Conservation (phyloP, 2,888 invertebrate species). For the Campoplex nolae region DNA sequence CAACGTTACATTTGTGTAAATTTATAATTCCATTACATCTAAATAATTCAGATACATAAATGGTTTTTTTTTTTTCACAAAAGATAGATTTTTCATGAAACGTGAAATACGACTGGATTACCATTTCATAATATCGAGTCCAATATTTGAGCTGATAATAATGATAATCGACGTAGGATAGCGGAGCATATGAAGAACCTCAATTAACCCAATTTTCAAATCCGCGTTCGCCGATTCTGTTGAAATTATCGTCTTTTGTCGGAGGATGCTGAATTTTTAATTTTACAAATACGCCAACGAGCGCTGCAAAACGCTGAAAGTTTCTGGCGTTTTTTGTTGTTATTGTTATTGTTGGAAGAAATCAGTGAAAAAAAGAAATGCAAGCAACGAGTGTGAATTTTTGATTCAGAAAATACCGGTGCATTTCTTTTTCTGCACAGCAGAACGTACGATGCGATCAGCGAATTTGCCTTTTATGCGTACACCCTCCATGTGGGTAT, state of each 20-base stretch:
- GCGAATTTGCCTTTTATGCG: slow-evolving; percentile 40
- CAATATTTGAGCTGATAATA: neutral
- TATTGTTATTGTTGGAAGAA: neutral
- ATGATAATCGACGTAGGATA: neutral
- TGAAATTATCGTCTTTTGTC: neutral
- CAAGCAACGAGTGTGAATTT: slow-evolving; percentile 1
- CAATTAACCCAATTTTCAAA: neutral
- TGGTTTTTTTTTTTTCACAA: neutral
- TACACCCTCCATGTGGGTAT: slow-evolving; percentile 18
- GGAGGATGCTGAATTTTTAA: neutral
- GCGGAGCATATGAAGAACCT: neutral
- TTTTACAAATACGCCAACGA: neutral
- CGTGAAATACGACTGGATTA: neutral
- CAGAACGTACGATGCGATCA: slow-evolving; percentile 10
- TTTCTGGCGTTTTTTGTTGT: neutral
- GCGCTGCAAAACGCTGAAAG: neutral
- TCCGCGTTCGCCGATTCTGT: neutral
- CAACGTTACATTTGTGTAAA: too few relatives aligned
- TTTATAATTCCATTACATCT: too few relatives aligned
- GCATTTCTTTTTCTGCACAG: slow-evolving; percentile 17
- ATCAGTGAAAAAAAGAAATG: neutral
- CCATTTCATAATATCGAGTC: too few relatives aligned
- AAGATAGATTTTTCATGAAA: neutral
- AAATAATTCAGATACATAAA: too few relatives aligned
- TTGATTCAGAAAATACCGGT: slow-evolving; percentile 7